Evolutionary conservation across 2,113 vertebrate genomes (phyloP).

Genomic region (Oxyruncus cristatus): DNA sequence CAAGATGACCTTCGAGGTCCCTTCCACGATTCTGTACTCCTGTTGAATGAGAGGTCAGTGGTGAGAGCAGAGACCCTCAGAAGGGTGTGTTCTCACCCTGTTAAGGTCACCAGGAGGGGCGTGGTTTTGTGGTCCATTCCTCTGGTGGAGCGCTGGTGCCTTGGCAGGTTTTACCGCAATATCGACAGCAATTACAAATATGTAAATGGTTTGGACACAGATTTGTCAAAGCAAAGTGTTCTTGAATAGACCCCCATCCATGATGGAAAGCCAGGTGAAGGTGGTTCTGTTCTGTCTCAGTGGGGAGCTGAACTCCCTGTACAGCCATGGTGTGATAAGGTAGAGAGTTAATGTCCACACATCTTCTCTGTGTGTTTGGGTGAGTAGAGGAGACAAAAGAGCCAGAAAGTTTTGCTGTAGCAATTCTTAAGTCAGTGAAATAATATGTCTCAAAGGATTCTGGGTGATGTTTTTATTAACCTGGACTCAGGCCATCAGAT

Average conservation of each 20-base stretch:
- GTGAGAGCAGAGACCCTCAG: neutral
- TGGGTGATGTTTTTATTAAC: neutral
- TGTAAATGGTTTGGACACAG: neutral
- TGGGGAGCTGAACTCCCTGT: neutral
- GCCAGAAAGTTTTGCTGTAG: neutral
- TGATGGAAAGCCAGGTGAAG: neutral
- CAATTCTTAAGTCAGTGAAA: neutral
- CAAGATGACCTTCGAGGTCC: neutral
- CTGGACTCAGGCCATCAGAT: neutral
- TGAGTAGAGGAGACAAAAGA: neutral
- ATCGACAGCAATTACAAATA: neutral
- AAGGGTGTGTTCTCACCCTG: neutral
- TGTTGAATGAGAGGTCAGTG: neutral
- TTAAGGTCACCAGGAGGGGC: neutral
- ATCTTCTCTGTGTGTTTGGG: neutral
- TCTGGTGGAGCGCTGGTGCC: neutral
- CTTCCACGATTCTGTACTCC: neutral
- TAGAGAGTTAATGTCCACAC: neutral
- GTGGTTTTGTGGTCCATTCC: neutral
- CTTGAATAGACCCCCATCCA: neutral
- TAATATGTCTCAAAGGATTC: neutral
- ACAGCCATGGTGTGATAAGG: neutral
- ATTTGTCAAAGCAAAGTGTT: neutral
- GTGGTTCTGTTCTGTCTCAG: neutral
- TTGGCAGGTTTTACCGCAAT: neutral